Evolutionary conservation across 2,888 invertebrate genomes (phyloP), one percentile per base, ranked within the genome.

Genomic region (Phyllotreta striolata): DNA sequence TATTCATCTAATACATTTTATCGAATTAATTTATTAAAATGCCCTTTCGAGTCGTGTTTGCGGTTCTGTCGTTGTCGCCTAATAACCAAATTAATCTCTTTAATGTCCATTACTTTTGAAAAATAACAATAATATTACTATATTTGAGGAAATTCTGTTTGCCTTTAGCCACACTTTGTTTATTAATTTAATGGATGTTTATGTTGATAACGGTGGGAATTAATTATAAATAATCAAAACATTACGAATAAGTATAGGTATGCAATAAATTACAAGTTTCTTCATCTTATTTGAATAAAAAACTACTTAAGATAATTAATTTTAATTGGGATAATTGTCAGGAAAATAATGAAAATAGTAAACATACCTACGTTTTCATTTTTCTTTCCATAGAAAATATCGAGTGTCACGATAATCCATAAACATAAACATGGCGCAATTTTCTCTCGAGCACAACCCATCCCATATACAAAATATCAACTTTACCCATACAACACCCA

Each of bases 11-110:
- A 52, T 60, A 52, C 43, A 60, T 52, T 60, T 44, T 44, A 60
- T 38, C 43, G 52, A 43, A 52, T 60, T 60, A 60, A 60, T 52
- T 54, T 60, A 60, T 60, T 60, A 60, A 60, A 60, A 60, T 52
- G 60, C n/a, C 24, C 38, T 60, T 51, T 44, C 52, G 44, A 14
- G 6, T 52, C 37, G 54, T 60, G 60, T 60, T 60, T 60, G 60
- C 52, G 6, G 38, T 44, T 60, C 34, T 10, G 44, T 60, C 60
- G 40, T 4, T 40, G 49, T 41, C 38, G 39, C 52, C 44, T 44
- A 60, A 60, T 60, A 60, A 38, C 38, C 6, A 3, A 43, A 54
- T 52, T 54, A 60, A 54, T 60, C 41, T 51, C 5, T 37, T 10
- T 59, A 52, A 59, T 59, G 58, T 58, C 46, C 24, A 38, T 43